A percentile compares a stretch with the other conserved stretches of the same genome.
Evolutionary conservation across 2,113 vertebrate genomes (phyloP).

Genomic region (Alces alces): DNA sequence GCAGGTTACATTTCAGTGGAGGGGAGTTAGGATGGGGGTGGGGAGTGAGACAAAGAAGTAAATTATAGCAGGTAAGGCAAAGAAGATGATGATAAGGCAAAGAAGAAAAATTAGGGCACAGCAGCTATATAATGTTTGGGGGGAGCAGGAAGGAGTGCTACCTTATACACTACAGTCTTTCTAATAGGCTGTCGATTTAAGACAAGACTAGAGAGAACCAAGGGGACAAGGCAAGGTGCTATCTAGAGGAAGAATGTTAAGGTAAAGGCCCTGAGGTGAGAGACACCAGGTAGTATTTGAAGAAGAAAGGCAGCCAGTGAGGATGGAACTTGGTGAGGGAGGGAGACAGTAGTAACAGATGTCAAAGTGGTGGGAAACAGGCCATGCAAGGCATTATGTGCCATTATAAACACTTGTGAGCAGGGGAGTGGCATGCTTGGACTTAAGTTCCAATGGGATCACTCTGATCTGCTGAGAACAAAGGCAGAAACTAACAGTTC

Average conservation of each 20-base stretch:
- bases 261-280: neutral
- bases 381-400: neutral
- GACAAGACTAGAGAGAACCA: neutral
- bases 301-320: neutral
- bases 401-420: neutral
- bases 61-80: neutral
- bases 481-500: neutral
- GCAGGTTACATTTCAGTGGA: neutral
- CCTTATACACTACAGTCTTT: neutral
- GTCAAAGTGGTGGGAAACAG: neutral
- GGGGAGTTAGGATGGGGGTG: too few species aligned
- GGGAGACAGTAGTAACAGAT: neutral
- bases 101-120: neutral
- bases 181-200: neutral
- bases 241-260: neutral
- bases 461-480: neutral
- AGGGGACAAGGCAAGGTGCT: neutral
- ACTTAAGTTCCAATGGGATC: neutral
- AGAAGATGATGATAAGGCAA: neutral
- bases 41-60: neutral
- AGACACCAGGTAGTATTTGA: neutral
- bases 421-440: neutral
- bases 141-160: neutral
- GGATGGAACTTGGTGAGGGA: neutral
- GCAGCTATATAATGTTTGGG: neutral